Evolutionary conservation across 1,140 invertebrate species (phyloP).

Genomic region (Triops cancriformis): DNA sequence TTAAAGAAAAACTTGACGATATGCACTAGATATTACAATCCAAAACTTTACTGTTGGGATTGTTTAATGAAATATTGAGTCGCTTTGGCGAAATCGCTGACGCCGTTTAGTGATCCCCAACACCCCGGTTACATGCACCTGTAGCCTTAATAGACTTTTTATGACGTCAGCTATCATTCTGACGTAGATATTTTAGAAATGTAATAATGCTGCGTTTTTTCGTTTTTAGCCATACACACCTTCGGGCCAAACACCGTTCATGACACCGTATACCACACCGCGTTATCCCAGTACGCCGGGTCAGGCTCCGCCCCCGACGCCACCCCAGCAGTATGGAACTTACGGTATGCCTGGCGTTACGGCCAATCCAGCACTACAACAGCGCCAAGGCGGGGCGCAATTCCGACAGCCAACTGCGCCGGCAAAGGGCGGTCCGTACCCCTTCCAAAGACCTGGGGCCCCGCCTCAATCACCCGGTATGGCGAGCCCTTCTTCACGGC

Average conservation of each 20-base stretch:
- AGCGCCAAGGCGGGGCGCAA: constrained; percentile 26
- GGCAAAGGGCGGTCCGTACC: constrained; percentile 38
- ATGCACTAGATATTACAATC: too few relatives aligned
- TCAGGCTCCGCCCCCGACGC: constrained; percentile 37
- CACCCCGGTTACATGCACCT: too few relatives aligned
- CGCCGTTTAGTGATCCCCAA: too few relatives aligned
- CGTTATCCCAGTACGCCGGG: constrained; percentile 39
- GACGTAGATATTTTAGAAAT: too few relatives aligned
- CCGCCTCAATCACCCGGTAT: constrained; percentile 6
- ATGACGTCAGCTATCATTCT: too few relatives aligned
- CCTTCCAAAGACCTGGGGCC: constrained; percentile 24
- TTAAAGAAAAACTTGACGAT: too few relatives aligned
- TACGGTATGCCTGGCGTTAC: background rate
- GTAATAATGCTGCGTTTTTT: constrained; percentile 31
- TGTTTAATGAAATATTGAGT: too few relatives aligned
- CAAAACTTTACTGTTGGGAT: too few relatives aligned
- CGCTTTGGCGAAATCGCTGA: too few relatives aligned
- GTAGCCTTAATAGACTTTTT: background rate
- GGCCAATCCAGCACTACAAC: constrained; percentile 25
- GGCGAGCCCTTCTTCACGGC: constrained; percentile 24
- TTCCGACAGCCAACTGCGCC: constrained; percentile 32
- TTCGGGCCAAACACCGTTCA: constrained; percentile 79
- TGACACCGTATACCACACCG: constrained; percentile 69
- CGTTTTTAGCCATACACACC: constrained; percentile 61
- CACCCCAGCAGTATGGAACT: constrained; percentile 33